These are phyloP conservation scores for Strix aluco DNA, from an alignment of 2,113 vertebrate species.

Conservation along the genomic window DNA sequence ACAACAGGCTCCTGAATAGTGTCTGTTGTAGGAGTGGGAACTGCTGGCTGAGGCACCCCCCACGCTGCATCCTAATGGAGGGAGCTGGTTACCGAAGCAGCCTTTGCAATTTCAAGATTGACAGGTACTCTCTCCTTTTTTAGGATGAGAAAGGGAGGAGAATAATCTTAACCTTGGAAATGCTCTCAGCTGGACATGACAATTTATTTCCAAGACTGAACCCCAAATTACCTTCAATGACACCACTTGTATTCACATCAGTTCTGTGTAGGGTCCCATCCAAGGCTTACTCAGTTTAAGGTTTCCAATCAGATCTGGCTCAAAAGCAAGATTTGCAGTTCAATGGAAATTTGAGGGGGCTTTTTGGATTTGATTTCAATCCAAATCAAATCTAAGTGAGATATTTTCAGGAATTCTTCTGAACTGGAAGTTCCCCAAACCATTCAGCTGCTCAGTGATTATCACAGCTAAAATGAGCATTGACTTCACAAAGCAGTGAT, in stretches of 20 bases:
- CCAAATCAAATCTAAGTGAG: constrained; percentile 62
- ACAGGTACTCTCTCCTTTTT: not conserved
- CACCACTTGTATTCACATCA: not conserved
- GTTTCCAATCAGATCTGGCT: constrained; percentile 28
- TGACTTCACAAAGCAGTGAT: constrained; percentile 62
- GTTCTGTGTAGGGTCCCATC: not conserved
- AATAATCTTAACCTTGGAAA: not conserved
- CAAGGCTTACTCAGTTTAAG: not conserved
- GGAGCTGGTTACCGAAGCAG: not conserved
- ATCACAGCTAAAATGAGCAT: constrained; percentile 67
- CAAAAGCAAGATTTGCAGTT: constrained; percentile 14
- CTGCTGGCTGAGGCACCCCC: not conserved
- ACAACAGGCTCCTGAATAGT: not conserved
- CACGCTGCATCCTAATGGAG: not conserved
- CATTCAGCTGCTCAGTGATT: constrained; percentile 66
- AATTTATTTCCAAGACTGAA: not conserved
- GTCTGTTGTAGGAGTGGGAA: not conserved
- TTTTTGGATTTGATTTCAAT: constrained; percentile 52
- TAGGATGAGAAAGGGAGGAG: not conserved
- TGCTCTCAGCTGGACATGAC: not conserved
- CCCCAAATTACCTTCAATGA: not conserved
- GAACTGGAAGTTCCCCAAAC: constrained; percentile 68
- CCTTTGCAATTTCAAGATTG: not conserved
- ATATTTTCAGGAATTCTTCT: constrained; percentile 69
- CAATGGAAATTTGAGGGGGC: constrained; percentile 46